Percentiles rank a stretch among this genome's conserved stretches.
These are phyloP conservation scores for Timema cristinae DNA, from an alignment of 2,888 invertebrate species.

Conservation along the genomic window DNA sequence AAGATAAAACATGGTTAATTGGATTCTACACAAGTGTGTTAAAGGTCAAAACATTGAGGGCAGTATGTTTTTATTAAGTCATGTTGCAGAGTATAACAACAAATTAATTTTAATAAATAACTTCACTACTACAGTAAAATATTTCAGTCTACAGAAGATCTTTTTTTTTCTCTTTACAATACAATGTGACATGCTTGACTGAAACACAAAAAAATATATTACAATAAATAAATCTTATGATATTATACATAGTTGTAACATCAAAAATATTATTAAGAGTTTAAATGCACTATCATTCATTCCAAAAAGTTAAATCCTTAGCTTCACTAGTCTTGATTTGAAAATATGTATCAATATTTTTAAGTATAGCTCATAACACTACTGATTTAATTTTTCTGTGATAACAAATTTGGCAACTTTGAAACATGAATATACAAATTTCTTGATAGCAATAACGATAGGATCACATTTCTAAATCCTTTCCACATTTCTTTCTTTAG, in stretches of 20 bases:
- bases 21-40: too few relatives aligned
- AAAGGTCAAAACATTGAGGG: too few relatives aligned
- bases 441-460: too few relatives aligned
- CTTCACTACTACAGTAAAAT: constrained; percentile 12
- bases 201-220: background rate
- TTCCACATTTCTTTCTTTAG: too few relatives aligned
- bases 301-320: too few relatives aligned
- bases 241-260: too few relatives aligned
- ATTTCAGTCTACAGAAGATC: constrained; percentile 10
- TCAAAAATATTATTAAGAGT: too few relatives aligned
- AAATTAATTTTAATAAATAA: constrained; percentile 4
- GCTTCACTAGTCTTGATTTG: background rate
- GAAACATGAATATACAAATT: constrained; percentile 16
- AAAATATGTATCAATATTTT: constrained; percentile 12
- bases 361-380: constrained; percentile 20
- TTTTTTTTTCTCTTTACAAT: background rate
- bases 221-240: background rate
- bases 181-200: background rate
- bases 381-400: background rate
- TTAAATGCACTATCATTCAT: too few relatives aligned
- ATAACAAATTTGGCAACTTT: constrained; percentile 22
- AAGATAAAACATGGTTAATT: too few relatives aligned
- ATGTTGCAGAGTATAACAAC: background rate
- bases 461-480: too few relatives aligned
- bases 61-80: background rate